Base-by-base conservation (phyloP, 2,113 vertebrate genomes). In the Cavia porcellus region DNA sequence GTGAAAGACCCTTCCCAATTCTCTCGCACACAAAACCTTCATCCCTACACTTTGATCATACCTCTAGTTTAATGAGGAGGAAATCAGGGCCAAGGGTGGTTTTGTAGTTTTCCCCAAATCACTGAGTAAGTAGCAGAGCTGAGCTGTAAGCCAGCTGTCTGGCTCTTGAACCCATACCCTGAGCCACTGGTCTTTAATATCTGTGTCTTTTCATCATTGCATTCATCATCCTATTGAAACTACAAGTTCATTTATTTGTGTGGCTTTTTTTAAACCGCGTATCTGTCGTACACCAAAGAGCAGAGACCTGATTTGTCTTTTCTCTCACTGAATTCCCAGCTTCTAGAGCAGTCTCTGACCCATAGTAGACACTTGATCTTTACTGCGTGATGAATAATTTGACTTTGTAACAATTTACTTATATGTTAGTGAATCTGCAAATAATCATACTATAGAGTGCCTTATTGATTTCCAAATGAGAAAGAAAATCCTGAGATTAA, bases 321-420 rank as follows among this genome's bases (percentile, higher is more conserved):
- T 38, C 2, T 87, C 47, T 90, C 42, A 8, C 38, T n/a, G 57
- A 83, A 30, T 86, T 61, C 24, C 62, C 68, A 68, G 72, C 80
- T 92, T 92, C 80, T 45, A 74, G 61, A 91, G 82, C 22, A 94
- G 68, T 32, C 32, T 74, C 66, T 62, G 50, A n/a, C 25, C 85
- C 59, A 52, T 19, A 45, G 17, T 0, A 57, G 45, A n/a, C 0
- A 13, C 14, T n/a, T 61, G 38, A 0, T 35, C 24, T 90, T 72
- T 45, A 62, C 30, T 50, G 42, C 66, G 13, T 72, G 35, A 28
- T 24, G 55, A 72, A 70, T 20, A 68, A 81, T 91, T 88, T 90
- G 87, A 59, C 30, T 89, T 74, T 35, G 15, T 90, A 55, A 57
- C 86, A 47, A 83, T 35, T 68, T 80, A 66, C 32, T 32, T 32